Conservation (phyloP, 2,797 vertebrate genomes). For the Triplophysa yarkandensis region DNA sequence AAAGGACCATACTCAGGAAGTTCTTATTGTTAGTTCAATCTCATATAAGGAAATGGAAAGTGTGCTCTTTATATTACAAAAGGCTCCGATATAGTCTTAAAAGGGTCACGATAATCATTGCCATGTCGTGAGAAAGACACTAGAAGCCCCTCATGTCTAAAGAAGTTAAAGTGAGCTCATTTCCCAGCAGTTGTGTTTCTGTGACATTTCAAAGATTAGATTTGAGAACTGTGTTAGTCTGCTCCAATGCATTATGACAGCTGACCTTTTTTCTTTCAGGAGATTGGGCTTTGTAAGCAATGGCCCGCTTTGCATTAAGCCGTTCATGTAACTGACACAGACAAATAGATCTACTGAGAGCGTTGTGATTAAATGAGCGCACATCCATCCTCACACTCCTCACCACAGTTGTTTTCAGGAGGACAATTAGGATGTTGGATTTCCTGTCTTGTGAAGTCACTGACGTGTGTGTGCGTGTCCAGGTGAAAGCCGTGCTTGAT, state of each 20-base stretch:
- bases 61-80: not conserved
- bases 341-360: conserved; percentile 44
- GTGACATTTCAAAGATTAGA: conserved; percentile 59
- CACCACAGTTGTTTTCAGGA: conserved; percentile 3
- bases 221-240: conserved; percentile 51
- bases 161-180: conserved; percentile 52
- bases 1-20: not conserved
- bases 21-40: not conserved
- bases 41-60: not conserved
- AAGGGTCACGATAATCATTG: conserved; percentile 32
- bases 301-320: conserved; percentile 65
- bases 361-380: conserved; percentile 19
- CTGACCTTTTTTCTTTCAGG: conserved; percentile 69
- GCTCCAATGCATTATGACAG: conserved; percentile 61
- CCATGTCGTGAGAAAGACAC: conserved; percentile 20
- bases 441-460: not conserved
- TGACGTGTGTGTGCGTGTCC: conserved; percentile 28
- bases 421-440: not conserved
- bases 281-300: conserved; percentile 58
- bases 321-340: conserved; percentile 59
- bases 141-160: conserved; percentile 42
- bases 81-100: conserved; percentile 1
- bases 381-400: not conserved
- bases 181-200: conserved; percentile 40
- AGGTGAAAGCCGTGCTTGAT: conserved; percentile 86